Conservation (phyloP, 1,140 invertebrate genomes). For the Dreissena polymorpha region DNA sequence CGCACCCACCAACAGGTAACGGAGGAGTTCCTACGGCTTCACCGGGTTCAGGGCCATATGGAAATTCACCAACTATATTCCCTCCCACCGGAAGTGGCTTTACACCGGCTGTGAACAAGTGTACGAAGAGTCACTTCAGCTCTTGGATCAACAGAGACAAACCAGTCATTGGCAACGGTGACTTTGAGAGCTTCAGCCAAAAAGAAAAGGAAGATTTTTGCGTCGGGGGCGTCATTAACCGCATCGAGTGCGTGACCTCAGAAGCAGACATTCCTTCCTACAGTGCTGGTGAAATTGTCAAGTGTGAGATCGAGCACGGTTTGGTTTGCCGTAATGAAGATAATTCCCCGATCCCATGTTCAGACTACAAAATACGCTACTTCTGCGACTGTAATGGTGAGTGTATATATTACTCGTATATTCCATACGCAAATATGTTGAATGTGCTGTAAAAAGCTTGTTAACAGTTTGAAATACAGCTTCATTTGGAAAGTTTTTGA, state of each 20-base stretch:
- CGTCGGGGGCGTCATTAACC: slow-evolving; percentile 62
- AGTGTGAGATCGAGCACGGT: slow-evolving; percentile 56
- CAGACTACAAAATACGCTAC: slow-evolving; percentile 78
- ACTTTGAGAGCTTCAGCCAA: slow-evolving; percentile 61
- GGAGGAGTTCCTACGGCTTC: slow-evolving; percentile 46
- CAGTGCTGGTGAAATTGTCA: slow-evolving; percentile 57
- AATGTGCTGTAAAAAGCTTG: too few species aligned
- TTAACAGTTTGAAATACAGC: too few species aligned
- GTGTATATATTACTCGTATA: not conserved
- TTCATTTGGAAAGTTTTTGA: too few species aligned
- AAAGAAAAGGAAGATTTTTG: slow-evolving; percentile 62
- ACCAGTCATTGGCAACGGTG: slow-evolving; percentile 61
- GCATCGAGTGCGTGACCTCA: slow-evolving; percentile 65
- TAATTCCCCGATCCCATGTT: slow-evolving; percentile 66
- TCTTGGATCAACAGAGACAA: slow-evolving; percentile 69
- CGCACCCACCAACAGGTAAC: slow-evolving; percentile 28
- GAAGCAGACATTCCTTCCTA: slow-evolving; percentile 50
- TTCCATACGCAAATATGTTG: too few species aligned
- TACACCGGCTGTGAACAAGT: slow-evolving; percentile 26
- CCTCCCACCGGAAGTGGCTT: not conserved
- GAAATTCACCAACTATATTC: slow-evolving; percentile 24
- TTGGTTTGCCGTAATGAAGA: slow-evolving; percentile 45
- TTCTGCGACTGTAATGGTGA: slow-evolving; percentile 75
- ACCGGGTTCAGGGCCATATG: slow-evolving; percentile 21
- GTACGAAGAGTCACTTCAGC: slow-evolving; percentile 57